phyloP scores from a whole-genome alignment of 2,888 invertebrate genomes.

The Cryptophagus acutangulus region DNA sequence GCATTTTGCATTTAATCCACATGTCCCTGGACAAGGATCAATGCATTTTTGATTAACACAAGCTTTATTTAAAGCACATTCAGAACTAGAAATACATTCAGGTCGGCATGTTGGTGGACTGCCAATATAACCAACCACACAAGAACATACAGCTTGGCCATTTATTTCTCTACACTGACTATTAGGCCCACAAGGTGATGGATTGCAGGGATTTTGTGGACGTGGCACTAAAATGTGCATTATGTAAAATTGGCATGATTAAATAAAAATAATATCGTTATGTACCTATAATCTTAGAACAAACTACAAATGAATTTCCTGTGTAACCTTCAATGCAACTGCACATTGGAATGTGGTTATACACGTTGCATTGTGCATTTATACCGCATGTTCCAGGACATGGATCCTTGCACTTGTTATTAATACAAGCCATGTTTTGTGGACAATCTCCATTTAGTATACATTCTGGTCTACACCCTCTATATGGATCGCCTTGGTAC shows the following conservation, averaged over 20 bases:
- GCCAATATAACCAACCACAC: conserved; percentile 54
- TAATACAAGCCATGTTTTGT: conserved; percentile 63
- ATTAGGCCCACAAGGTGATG: conserved; percentile 55
- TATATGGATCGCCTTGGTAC: conserved; percentile 67
- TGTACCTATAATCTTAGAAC: conserved; percentile 51
- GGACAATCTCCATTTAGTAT: conserved; percentile 67
- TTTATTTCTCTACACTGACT: conserved; percentile 54
- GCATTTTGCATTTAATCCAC: conserved; percentile 54
- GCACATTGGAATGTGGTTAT: conserved; percentile 73
- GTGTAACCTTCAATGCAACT: conserved; percentile 63
- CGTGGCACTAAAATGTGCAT: conserved; percentile 12
- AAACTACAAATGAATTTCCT: conserved; percentile 68
- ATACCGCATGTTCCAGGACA: conserved; percentile 70
- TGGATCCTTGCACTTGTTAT: conserved; percentile 64
- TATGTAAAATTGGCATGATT: conserved; percentile 10
- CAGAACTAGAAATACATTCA: conserved; percentile 56
- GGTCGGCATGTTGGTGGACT: conserved; percentile 56
- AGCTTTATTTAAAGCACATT: conserved; percentile 53
- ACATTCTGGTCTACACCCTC: conserved; percentile 67
- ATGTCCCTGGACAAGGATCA: conserved; percentile 56
- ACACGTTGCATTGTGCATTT: conserved; percentile 66
- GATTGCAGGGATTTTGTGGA: conserved; percentile 49
- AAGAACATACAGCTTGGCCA: conserved; percentile 55
- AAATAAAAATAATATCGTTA: conserved; percentile 2
- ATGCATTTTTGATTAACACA: conserved; percentile 59